Conservation (phyloP, 2,113 vertebrate genomes). For the Rana temporaria region DNA sequence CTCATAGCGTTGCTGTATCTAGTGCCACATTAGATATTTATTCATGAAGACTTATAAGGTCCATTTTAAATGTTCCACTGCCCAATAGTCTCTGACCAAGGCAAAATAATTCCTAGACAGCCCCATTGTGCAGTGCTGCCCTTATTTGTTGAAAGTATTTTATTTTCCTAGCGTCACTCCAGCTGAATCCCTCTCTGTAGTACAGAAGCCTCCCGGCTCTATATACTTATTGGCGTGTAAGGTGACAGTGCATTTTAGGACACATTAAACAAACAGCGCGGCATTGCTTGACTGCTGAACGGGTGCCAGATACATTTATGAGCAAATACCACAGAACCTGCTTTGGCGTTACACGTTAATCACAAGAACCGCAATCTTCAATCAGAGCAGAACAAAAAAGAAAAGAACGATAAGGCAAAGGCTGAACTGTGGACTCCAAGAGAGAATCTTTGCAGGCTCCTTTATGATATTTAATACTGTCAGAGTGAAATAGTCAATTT, state of each 20-base stretch:
- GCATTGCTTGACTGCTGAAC: constrained; percentile 33
- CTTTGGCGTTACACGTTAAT: constrained; percentile 19
- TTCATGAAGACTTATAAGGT: no score
- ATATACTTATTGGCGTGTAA: background rate
- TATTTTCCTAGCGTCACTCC: background rate
- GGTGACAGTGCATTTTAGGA: constrained; percentile 54
- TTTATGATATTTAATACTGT: background rate
- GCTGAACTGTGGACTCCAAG: background rate
- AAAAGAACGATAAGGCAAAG: background rate
- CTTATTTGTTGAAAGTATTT: no score
- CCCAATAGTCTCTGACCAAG: no score
- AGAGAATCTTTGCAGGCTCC: background rate
- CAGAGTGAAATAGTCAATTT: background rate
- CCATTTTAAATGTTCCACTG: no score
- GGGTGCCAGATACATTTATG: constrained; percentile 39
- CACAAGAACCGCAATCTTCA: constrained; percentile 40
- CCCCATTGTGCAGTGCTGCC: no score
- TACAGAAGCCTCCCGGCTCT: background rate
- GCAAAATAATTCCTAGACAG: no score
- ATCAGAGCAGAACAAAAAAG: background rate
- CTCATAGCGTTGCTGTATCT: no score
- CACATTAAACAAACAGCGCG: constrained; percentile 31
- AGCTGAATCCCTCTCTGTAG: background rate
- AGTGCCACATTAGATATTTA: no score
- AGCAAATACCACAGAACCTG: constrained; percentile 40